Conservation (phyloP, 2,797 vertebrate species). For the Pangasius krempfi region DNA sequence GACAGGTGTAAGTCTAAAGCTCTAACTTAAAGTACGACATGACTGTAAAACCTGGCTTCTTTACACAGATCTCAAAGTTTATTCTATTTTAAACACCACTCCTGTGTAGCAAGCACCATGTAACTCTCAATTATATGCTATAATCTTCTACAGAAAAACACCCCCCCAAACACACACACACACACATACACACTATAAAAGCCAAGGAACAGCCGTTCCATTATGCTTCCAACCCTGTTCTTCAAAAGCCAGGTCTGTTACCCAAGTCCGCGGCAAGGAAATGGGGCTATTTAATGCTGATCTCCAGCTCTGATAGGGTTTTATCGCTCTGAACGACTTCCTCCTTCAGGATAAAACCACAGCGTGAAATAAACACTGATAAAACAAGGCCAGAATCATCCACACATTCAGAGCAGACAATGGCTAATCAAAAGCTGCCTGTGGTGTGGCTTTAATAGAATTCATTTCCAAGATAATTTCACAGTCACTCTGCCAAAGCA, state of each 20-base stretch:
- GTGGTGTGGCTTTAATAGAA: slow-evolving; percentile 58
- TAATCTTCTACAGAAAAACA: background rate
- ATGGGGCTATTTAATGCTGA: slow-evolving; percentile 69
- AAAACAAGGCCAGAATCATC: slow-evolving; percentile 67
- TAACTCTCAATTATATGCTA: slow-evolving; percentile 19
- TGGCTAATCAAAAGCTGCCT: slow-evolving; percentile 51
- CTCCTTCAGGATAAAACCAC: slow-evolving; percentile 55
- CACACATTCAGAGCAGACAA: slow-evolving; percentile 60
- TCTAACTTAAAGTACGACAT: background rate
- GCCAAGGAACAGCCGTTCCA: slow-evolving; percentile 11
- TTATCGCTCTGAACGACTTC: slow-evolving; percentile 64
- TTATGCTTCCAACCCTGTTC: slow-evolving; percentile 60
- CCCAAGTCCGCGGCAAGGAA: slow-evolving; percentile 62
- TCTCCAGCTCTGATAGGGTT: slow-evolving; percentile 68
- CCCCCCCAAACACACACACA: slow-evolving; percentile 5
- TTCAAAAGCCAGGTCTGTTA: slow-evolving; percentile 65
- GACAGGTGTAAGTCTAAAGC: background rate
- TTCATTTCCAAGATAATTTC: slow-evolving; percentile 53
- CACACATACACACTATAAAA: background rate
- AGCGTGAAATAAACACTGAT: slow-evolving; percentile 63
- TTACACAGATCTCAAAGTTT: background rate
- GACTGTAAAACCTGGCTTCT: background rate
- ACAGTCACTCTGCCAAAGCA: slow-evolving; percentile 49
- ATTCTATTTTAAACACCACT: background rate
- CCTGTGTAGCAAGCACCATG: background rate